phyloP scores from a whole-genome alignment of 2,888 invertebrate species.

The Eristalinus sepulchralis region DNA sequence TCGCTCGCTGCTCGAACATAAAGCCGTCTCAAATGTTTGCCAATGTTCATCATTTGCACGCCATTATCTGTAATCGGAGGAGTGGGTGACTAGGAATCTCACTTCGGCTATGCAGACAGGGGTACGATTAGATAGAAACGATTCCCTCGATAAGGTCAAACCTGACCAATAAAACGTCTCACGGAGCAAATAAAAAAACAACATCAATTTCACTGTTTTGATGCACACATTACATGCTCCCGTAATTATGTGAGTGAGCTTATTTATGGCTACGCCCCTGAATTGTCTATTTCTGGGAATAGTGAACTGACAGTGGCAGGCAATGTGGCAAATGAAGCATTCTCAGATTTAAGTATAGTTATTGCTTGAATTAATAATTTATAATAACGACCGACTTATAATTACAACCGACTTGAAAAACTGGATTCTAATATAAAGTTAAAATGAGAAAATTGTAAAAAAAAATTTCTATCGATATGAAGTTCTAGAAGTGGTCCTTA shows the following conservation, averaged over 20 bases:
- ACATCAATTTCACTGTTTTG: conserved; percentile 14
- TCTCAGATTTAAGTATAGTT: too few species aligned
- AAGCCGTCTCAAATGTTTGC: conserved; percentile 36
- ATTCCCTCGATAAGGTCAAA: conserved; percentile 3
- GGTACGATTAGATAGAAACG: conserved; percentile 20
- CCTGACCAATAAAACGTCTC: conserved; percentile 12
- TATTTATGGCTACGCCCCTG: conserved; percentile 19
- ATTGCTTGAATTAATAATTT: too few species aligned
- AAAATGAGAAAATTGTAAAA: too few species aligned
- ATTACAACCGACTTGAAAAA: too few species aligned
- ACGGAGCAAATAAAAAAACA: conserved; percentile 43
- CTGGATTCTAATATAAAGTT: too few species aligned
- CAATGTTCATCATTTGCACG: conserved; percentile 36
- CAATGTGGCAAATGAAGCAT: too few species aligned
- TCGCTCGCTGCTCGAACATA: conserved; percentile 1
- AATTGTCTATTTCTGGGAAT: neutral
- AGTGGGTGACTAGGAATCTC: conserved; percentile 13
- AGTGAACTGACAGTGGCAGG: too few species aligned
- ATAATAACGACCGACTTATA: too few species aligned
- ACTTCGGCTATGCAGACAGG: conserved; percentile 6
- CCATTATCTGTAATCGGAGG: conserved; percentile 11
- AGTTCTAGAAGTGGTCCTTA: too few species aligned
- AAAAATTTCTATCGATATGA: too few species aligned
- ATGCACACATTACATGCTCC: conserved; percentile 21
- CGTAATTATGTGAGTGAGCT: conserved; percentile 1